Base-by-base conservation (phyloP, 2,113 vertebrate genomes). In the Alexandromys fortis region DNA sequence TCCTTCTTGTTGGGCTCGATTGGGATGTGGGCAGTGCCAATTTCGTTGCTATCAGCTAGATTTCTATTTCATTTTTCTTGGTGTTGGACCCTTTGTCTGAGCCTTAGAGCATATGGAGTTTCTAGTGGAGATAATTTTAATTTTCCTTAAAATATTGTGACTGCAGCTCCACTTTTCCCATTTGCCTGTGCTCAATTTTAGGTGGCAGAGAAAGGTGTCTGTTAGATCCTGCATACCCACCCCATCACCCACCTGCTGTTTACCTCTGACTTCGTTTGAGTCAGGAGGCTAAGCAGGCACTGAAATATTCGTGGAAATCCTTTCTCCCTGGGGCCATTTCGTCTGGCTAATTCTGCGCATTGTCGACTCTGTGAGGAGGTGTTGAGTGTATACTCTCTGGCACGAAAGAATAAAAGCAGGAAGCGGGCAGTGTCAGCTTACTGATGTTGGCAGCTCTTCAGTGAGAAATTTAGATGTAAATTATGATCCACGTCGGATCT, bases 361-460 rank as follows among this genome's bases (percentile, higher is more conserved):
- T 88, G 76, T 70, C 83, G 58, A 83, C 1, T 19, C 95, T 91
- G 72, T 96, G 94, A 95, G 92, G 72, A 38, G 28, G 7, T 42
- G 97, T 96, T 97, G 58, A 95, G 86, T 94, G 75, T 75, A 92
- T 81, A 72, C 70, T 55, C 83, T 45, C 87, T 87, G 45, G 73
- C 0, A 22, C 89, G 91, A 97, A 67, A 88, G 93, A 96, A 93
- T 76, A 55, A 95, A 94, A 70, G 89, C 94, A 95, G 63, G 52
- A 89, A 73, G 79, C 7, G 5, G 61, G 30, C 33, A 63, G 87
- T 78, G 92, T 97, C 94, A 86, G 58, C 42, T 98, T 98, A 81
- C 93, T 63, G 7, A 68, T 61, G 72, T n/a, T 98, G 98, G 96
- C 96, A 85, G 49, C 49, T 94, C 92, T 94, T 98, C 93, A 97